Percentiles rank a stretch among this genome's conserved stretches.
Evolutionary conservation across 1,140 invertebrate species (phyloP).

Genomic region (Sinonovacula constricta): DNA sequence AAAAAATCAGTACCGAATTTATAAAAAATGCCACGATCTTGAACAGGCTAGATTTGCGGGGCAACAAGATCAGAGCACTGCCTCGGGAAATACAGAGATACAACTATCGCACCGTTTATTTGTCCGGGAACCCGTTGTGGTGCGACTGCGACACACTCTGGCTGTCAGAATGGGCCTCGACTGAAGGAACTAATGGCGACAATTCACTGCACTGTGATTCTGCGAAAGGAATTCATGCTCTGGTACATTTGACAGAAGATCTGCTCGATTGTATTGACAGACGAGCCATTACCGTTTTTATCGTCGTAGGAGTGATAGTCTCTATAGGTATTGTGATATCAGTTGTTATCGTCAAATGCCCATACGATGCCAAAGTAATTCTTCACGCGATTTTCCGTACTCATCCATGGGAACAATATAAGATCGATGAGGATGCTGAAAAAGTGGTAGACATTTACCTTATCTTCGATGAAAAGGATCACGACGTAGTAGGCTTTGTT

Average conservation of each 20-base stretch:
- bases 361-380: constrained; percentile 42
- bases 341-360: constrained; percentile 19
- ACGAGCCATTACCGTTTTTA: background rate
- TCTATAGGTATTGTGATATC: background rate
- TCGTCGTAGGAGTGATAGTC: constrained; percentile 2
- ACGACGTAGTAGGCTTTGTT: constrained; percentile 23
- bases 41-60: constrained; percentile 19
- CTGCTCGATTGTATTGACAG: constrained; percentile 23
- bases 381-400: constrained; percentile 6
- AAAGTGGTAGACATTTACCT: constrained; percentile 43
- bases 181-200: background rate
- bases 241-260: constrained; percentile 8
- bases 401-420: constrained; percentile 17
- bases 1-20: background rate
- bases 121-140: constrained; percentile 18
- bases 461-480: constrained; percentile 22
- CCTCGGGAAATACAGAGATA: constrained; percentile 29
- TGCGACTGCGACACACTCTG: constrained; percentile 45
- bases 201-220: constrained; percentile 15
- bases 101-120: background rate
- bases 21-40: background rate
- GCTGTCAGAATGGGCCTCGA: constrained; percentile 18
- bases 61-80: constrained; percentile 2
- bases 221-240: background rate
- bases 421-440: background rate